These are phyloP conservation scores for Hiodon alosoides DNA, from an alignment of 2,113 vertebrate species.

Conservation along the genomic window DNA sequence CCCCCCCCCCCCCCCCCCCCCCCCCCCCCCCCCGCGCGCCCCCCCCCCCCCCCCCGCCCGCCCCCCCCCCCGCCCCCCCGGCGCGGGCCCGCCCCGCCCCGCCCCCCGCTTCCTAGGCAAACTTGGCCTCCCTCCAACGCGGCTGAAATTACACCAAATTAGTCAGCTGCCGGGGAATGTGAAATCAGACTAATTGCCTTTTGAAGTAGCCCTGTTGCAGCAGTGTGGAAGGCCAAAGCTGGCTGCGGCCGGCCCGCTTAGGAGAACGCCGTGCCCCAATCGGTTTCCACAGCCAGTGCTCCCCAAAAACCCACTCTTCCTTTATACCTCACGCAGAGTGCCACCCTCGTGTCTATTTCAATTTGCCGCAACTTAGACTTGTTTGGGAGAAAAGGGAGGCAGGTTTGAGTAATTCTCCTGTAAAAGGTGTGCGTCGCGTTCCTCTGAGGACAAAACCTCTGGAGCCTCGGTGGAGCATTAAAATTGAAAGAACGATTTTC, in stretches of 20 bases:
- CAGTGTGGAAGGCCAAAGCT: slow-evolving; percentile 36
- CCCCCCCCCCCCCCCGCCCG: too few relatives aligned
- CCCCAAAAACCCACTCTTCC: slow-evolving; percentile 42
- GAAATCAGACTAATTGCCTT: slow-evolving; percentile 85
- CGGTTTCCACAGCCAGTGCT: slow-evolving; percentile 52
- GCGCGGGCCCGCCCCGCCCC: too few relatives aligned
- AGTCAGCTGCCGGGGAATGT: slow-evolving; percentile 80
- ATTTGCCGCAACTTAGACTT: slow-evolving; percentile 39
- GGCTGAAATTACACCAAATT: slow-evolving; percentile 82
- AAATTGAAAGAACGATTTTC: background rate
- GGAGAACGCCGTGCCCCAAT: slow-evolving; percentile 38
- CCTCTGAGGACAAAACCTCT: background rate
- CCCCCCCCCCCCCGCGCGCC: too few relatives aligned
- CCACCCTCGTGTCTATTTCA: slow-evolving; percentile 44
- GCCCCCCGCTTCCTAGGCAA: slow-evolving; percentile 53
- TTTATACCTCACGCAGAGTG: slow-evolving; percentile 35
- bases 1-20: too few relatives aligned
- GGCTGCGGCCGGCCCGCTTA: slow-evolving; percentile 28
- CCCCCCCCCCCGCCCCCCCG: too few relatives aligned
- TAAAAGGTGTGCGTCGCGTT: slow-evolving; percentile 23
- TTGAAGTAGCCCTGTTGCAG: slow-evolving; percentile 65
- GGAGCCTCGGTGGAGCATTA: background rate
- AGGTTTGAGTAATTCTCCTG: slow-evolving; percentile 38
- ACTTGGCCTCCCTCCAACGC: slow-evolving; percentile 77
- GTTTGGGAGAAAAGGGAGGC: slow-evolving; percentile 35